Evolutionary conservation across 2,113 vertebrate genomes (phyloP).

Genomic region (Ammospiza nelsoni): DNA sequence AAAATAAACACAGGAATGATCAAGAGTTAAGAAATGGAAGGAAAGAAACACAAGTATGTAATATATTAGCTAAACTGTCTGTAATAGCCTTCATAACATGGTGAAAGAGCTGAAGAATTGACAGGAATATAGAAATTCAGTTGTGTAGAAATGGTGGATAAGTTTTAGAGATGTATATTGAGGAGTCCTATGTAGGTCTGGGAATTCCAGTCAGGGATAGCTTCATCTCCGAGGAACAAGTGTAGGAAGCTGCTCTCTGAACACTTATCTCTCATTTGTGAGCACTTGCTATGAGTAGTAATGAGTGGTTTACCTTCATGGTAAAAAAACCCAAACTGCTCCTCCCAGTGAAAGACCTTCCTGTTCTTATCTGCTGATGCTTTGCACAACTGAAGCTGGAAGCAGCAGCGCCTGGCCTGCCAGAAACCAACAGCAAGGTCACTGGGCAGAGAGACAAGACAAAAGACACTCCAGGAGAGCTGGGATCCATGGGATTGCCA

Average conservation of each 20-base stretch:
- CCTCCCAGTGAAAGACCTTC: not conserved
- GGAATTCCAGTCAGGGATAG: not conserved
- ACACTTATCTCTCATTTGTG: not conserved
- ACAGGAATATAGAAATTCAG: not conserved
- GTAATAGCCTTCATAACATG: not conserved
- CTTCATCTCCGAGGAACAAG: not conserved
- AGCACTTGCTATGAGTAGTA: not conserved
- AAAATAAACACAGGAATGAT: not conserved
- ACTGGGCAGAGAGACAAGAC: not conserved
- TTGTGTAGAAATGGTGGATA: not conserved
- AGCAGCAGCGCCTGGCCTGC: not conserved
- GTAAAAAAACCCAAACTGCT: not conserved
- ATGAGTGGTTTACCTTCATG: not conserved
- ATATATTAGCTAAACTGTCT: not conserved
- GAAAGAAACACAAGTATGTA: not conserved
- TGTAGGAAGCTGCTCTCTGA: not conserved
- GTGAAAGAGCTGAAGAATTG: not conserved
- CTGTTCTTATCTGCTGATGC: not conserved
- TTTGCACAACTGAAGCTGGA: not conserved
- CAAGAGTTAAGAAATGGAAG: not conserved
- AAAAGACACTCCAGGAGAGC: slow-evolving; percentile 45
- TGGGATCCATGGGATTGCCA: not conserved
- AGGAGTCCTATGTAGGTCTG: not conserved
- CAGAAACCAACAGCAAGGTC: not conserved
- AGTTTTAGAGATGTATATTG: not conserved